phyloP scores from a whole-genome alignment of 2,888 invertebrate genomes.

The Osmoderma eremita region DNA sequence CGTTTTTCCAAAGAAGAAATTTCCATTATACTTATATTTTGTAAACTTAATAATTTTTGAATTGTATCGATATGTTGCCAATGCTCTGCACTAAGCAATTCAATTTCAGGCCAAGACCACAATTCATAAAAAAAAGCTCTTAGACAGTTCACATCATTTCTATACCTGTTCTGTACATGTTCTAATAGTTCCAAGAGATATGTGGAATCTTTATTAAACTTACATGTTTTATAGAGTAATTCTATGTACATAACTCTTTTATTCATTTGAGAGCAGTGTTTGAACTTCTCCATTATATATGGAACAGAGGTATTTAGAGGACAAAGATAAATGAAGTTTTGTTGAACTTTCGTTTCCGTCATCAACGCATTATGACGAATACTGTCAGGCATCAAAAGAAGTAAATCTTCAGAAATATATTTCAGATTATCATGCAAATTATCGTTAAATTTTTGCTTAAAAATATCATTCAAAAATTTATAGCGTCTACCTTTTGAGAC shows the following conservation, averaged over 20 bases:
- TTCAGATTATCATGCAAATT: constrained; percentile 12
- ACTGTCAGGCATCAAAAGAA: constrained; percentile 7
- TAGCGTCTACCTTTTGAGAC: constrained; percentile 16
- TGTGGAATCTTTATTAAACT: background rate
- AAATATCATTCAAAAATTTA: constrained; percentile 18
- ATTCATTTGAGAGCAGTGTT: constrained; percentile 14
- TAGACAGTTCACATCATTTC: constrained; percentile 6
- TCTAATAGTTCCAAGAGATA: constrained; percentile 21
- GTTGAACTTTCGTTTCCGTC: constrained; percentile 9
- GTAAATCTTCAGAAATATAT: background rate
- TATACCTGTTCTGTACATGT: constrained; percentile 9
- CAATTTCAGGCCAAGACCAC: background rate
- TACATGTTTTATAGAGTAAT: constrained; percentile 13
- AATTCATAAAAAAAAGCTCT: background rate
- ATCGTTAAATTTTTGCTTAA: constrained; percentile 22
- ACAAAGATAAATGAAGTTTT: constrained; percentile 19
- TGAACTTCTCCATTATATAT: constrained; percentile 18
- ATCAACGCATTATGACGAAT: constrained; percentile 20
- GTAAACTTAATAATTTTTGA: constrained; percentile 10
- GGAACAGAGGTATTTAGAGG: constrained; percentile 18
- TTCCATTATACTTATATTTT: background rate
- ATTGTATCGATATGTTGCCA: constrained; percentile 24
- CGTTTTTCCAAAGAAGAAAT: background rate
- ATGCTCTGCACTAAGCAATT: constrained; percentile 18
- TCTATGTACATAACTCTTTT: constrained; percentile 6